Evolutionary conservation across 1,140 invertebrate genomes (phyloP).

Genomic region (Apis cerana): DNA sequence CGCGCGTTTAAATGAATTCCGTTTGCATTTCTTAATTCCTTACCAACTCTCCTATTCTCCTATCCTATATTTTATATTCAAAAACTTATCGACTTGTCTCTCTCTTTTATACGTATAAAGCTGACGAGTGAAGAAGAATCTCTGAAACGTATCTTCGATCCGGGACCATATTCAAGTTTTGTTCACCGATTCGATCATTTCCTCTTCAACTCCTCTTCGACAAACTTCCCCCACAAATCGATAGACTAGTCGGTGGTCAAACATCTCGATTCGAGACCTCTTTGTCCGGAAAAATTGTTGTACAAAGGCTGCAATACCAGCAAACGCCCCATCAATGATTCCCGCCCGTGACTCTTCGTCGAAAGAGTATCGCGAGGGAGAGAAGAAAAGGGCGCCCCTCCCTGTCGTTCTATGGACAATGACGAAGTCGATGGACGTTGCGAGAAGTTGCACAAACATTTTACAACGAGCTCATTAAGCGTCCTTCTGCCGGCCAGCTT

Average conservation of each 20-base stretch:
- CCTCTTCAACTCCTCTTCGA: no score
- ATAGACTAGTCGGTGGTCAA: not conserved
- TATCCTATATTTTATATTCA: not conserved
- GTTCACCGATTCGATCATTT: not conserved
- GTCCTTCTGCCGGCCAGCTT: slow-evolving; percentile 5
- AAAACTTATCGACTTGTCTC: no score
- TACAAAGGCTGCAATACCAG: not conserved
- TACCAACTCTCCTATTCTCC: no score
- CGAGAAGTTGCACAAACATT: slow-evolving; percentile 59
- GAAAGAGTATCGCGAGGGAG: not conserved
- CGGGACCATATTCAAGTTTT: not conserved
- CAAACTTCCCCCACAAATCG: not conserved
- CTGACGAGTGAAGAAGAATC: not conserved
- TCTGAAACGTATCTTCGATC: not conserved
- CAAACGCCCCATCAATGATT: slow-evolving; percentile 13
- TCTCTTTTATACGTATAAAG: no score
- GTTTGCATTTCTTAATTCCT: not conserved
- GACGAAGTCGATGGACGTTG: slow-evolving; percentile 41
- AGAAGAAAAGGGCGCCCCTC: not conserved
- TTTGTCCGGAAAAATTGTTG: not conserved
- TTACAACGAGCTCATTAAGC: slow-evolving; percentile 62
- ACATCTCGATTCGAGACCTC: not conserved
- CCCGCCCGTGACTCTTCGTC: slow-evolving; percentile 15
- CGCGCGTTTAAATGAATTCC: not conserved
- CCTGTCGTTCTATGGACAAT: slow-evolving; percentile 31